Evolutionary conservation across 2,797 vertebrate species (phyloP).

Genomic region (Cuculus canorus): DNA sequence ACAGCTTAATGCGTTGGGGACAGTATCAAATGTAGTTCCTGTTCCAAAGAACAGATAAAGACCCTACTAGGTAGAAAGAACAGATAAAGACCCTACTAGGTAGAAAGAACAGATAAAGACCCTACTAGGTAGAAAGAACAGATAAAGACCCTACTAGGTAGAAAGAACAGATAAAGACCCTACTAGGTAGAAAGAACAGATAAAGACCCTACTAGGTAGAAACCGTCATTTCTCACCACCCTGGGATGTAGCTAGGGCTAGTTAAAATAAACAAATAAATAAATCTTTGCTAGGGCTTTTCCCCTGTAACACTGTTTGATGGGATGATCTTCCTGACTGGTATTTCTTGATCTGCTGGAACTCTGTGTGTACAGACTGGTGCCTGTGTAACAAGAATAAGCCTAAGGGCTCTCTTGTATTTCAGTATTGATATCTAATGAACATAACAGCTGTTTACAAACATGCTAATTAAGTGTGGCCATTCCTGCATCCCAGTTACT

Average conservation of each 20-base stretch:
- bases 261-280: not conserved
- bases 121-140: not conserved
- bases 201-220: not conserved
- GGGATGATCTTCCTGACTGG: not conserved
- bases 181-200: not conserved
- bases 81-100: not conserved
- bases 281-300: not conserved
- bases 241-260: not conserved
- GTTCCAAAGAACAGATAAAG: not conserved
- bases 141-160: too few species aligned
- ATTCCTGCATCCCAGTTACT: not conserved
- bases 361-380: not conserved
- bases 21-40: not conserved
- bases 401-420: not conserved
- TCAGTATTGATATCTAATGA: not conserved
- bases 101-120: too few species aligned
- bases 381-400: not conserved
- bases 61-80: not conserved
- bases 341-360: slow-evolving; percentile 44
- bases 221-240: not conserved
- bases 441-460: not conserved
- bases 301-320: not conserved
- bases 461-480: not conserved
- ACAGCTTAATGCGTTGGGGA: not conserved
- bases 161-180: not conserved